phyloP scores from a whole-genome alignment of 1,140 invertebrate genomes.

The Eupristina koningsbergeri region DNA sequence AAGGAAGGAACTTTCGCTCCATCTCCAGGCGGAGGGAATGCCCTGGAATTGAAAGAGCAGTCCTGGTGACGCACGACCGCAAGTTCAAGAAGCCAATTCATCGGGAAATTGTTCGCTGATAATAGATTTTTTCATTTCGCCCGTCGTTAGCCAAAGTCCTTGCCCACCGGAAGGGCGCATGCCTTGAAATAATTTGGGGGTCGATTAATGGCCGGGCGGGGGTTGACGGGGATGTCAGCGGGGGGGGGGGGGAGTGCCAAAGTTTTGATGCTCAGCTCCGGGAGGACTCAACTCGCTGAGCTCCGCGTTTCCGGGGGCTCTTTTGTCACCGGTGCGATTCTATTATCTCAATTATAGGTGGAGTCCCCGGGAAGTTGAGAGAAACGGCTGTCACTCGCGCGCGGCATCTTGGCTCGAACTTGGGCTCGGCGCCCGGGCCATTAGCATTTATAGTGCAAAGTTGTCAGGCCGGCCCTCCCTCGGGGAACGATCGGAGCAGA shows the following conservation, averaged over 20 bases:
- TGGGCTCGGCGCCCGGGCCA: conserved; percentile 41
- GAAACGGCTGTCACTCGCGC: conserved; percentile 12
- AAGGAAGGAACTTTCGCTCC: too few species aligned
- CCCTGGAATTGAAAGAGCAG: too few species aligned
- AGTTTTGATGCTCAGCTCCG: conserved; percentile 28
- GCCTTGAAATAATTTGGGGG: not conserved
- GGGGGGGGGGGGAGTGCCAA: not conserved
- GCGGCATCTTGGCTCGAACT: not conserved
- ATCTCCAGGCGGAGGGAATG: too few species aligned
- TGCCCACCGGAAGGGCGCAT: too few species aligned
- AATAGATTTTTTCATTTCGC: too few species aligned
- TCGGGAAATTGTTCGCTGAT: too few species aligned
- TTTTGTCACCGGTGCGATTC: conserved; percentile 27
- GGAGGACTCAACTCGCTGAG: not conserved
- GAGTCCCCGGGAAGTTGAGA: conserved; percentile 4
- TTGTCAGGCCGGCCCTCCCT: conserved; percentile 56
- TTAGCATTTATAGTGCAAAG: conserved; percentile 64
- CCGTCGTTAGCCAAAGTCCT: too few species aligned
- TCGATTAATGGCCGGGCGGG: not conserved
- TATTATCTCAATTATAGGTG: conserved; percentile 48
- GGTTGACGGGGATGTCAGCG: too few species aligned
- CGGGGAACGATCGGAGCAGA: too few species aligned
- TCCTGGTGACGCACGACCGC: too few species aligned
- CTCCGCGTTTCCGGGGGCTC: not conserved
- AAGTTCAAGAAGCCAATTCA: too few species aligned